Percentiles rank a stretch among this genome's conserved stretches.
phyloP scores from a whole-genome alignment of 1,140 invertebrate genomes.

The Diploscapter pachys region DNA sequence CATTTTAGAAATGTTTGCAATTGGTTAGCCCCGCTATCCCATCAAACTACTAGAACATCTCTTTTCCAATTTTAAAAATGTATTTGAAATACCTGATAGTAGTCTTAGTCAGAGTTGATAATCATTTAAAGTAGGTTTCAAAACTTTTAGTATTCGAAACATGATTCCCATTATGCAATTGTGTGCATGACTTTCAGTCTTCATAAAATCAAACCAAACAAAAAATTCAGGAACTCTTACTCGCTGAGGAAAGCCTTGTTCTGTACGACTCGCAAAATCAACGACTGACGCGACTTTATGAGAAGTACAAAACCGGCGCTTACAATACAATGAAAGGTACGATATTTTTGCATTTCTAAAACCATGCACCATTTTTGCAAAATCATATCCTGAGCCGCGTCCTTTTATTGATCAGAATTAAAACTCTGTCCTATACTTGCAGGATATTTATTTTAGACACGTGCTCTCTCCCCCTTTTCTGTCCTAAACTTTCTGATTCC shows the following conservation, averaged over 20 bases:
- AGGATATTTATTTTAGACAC: too few relatives aligned
- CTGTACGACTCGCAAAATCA: slow-evolving; percentile 23
- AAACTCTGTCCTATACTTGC: too few relatives aligned
- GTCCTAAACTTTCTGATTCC: not conserved
- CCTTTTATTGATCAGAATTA: too few relatives aligned
- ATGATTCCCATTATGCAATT: too few relatives aligned
- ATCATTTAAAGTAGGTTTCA: not conserved
- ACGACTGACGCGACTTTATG: slow-evolving; percentile 27
- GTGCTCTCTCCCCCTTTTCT: not conserved
- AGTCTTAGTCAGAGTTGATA: not conserved
- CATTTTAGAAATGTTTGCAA: not conserved
- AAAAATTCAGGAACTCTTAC: slow-evolving; percentile 21
- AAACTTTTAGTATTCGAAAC: not conserved
- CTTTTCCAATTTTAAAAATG: too few relatives aligned
- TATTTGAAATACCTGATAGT: too few relatives aligned
- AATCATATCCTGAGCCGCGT: too few relatives aligned
- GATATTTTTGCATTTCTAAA: not conserved
- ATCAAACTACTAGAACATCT: too few relatives aligned
- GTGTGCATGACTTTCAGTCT: not conserved
- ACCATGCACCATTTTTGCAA: not conserved
- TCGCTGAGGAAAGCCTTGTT: slow-evolving; percentile 21
- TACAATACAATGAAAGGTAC: slow-evolving; percentile 24
- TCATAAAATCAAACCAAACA: not conserved
- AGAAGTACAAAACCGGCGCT: slow-evolving; percentile 26
- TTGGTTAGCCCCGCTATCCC: too few relatives aligned